A percentile compares a stretch with the other conserved stretches of the same genome.
These are phyloP conservation scores for Onychostruthus taczanowskii DNA, from an alignment of 2,113 vertebrate genomes.

Conservation along the genomic window DNA sequence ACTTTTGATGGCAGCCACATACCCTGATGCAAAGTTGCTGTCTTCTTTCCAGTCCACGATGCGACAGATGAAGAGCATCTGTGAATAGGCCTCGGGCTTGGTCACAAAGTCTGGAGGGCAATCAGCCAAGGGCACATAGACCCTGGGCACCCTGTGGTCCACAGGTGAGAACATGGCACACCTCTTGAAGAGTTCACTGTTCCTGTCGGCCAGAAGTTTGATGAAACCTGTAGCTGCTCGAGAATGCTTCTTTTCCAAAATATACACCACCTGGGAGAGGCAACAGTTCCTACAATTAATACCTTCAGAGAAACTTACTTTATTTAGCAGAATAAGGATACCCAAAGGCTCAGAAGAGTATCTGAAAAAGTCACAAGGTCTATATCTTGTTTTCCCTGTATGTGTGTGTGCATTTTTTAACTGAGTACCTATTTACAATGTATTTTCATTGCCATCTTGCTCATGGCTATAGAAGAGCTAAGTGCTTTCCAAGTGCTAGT, in stretches of 20 bases:
- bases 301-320: background rate
- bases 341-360: background rate
- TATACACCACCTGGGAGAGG: constrained; percentile 87
- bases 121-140: constrained; percentile 84
- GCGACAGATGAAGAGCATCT: constrained; percentile 88
- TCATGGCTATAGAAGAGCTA: constrained; percentile 26
- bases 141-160: constrained; percentile 92
- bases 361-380: background rate
- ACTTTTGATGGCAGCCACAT: constrained; percentile 10
- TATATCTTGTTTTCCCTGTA: background rate
- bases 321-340: background rate
- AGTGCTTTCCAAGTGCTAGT: constrained; percentile 43
- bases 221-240: constrained; percentile 90
- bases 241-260: constrained; percentile 93
- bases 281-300: constrained; percentile 1
- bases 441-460: constrained; percentile 45
- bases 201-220: constrained; percentile 88
- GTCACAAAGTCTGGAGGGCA: constrained; percentile 85
- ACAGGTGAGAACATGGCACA: constrained; percentile 91
- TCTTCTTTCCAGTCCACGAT: constrained; percentile 89
- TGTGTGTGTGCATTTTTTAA: background rate
- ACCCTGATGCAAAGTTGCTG: constrained; percentile 93
- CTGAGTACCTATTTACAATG: background rate
- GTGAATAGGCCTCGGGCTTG: constrained; percentile 82
- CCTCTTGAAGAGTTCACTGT: constrained; percentile 79